Base-by-base conservation (phyloP, 2,888 invertebrate species). In the Lymantria monacha region DNA sequence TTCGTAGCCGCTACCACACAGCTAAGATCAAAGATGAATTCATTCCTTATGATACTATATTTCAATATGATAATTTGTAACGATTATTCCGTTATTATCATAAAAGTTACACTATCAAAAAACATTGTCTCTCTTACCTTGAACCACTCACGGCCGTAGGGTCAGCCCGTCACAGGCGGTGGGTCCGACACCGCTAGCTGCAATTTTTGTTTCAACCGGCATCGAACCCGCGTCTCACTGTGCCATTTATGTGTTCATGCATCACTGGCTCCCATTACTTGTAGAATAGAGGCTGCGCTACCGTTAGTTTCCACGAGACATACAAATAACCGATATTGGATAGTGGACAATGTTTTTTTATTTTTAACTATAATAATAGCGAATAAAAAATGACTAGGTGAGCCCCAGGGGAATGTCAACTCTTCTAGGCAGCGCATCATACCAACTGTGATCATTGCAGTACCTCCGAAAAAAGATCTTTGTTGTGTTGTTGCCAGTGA, bases 91-190 rank as follows among this genome's bases (percentile, higher is more conserved):
- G n/a, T n/a, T n/a, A n/a, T n/a, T n/a, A n/a, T n/a, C n/a, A n/a
- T n/a, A n/a, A n/a, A n/a, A n/a, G n/a, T n/a, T n/a, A n/a, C n/a
- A n/a, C n/a, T n/a, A n/a, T n/a, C n/a, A n/a, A n/a, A n/a, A 22
- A 22, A 5, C 22, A 22, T 22, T 5, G 22, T n/a, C 40, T 13
- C 30, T 41, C 12, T 9, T 44, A n/a, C 9, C 56, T 69, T 59
- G 46, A 30, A 44, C 61, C 63, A 48, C n/a, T 10, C 45, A 49
- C 41, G 31, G 49, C 51, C 55, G 48, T 52, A 53, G 61, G 72
- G 69, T 70, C 73, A 71, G 66, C 71, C 72, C 82, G 81, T 83
- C 83, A 80, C 83, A 79, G 81, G 57, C 61, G 47, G 65, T 72
- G 76, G 66, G 66, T 72, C 61, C 73, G 58, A 63, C 62, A 75